Conservation (phyloP, 2,797 vertebrate species). For the Protonibea diacanthus region DNA sequence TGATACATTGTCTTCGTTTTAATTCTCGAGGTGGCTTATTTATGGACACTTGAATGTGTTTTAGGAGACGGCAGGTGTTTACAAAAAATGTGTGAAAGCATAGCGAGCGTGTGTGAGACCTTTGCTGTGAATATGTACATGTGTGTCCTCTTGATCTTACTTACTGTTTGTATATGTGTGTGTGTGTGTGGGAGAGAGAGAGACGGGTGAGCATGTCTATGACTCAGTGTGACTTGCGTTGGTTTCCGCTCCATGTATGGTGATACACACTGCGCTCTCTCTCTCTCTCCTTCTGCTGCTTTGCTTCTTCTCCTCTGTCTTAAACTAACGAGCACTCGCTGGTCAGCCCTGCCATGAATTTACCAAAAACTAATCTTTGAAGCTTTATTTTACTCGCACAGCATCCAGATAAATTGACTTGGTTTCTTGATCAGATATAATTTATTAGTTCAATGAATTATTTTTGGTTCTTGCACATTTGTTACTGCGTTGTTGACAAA, state of each 20-base stretch:
- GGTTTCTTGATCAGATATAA: slow-evolving; percentile 38
- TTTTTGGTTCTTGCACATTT: slow-evolving; percentile 44
- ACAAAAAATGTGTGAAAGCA: slow-evolving; percentile 45
- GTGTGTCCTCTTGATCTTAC: slow-evolving; percentile 51
- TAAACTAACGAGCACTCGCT: slow-evolving; percentile 45
- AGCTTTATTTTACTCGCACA: slow-evolving; percentile 45
- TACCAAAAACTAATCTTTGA: slow-evolving; percentile 40
- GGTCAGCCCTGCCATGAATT: slow-evolving; percentile 34
- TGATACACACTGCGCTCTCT: slow-evolving; percentile 63
- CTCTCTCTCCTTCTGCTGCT: slow-evolving; percentile 41
- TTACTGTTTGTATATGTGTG: slow-evolving; percentile 48
- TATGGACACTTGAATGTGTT: slow-evolving; percentile 72
- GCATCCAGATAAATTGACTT: slow-evolving; percentile 3
- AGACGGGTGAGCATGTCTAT: slow-evolving; percentile 60
- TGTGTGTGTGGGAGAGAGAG: slow-evolving; percentile 13
- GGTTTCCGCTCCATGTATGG: slow-evolving; percentile 89
- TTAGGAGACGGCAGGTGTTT: slow-evolving; percentile 49
- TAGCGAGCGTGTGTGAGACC: slow-evolving; percentile 19
- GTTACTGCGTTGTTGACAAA: slow-evolving; percentile 21
- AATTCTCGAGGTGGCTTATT: slow-evolving; percentile 69
- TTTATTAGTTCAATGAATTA: slow-evolving; percentile 65
- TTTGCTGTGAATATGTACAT: slow-evolving; percentile 64
- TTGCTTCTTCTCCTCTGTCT: slow-evolving; percentile 58
- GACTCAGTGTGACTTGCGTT: slow-evolving; percentile 80
- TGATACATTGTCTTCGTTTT: slow-evolving; percentile 41